Percentiles rank a stretch among this genome's conserved stretches.
Conservation (phyloP, 2,113 vertebrate species). For the Rana temporaria region DNA sequence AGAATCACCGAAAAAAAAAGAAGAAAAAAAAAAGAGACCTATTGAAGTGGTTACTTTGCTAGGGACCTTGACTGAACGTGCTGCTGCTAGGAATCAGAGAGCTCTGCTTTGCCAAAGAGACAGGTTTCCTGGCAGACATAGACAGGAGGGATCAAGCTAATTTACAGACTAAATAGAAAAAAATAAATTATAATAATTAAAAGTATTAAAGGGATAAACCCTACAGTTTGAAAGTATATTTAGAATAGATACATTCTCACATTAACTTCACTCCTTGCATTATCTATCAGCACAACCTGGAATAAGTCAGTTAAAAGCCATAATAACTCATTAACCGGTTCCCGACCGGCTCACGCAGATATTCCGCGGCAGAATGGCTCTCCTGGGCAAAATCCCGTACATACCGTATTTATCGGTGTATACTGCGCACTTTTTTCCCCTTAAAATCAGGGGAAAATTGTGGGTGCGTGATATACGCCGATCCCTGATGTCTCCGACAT, state of each 20-base stretch:
- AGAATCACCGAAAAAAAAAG: conserved; percentile 57
- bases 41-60: conserved; percentile 58
- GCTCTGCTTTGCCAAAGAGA: too few relatives aligned
- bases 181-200: background rate
- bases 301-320: background rate
- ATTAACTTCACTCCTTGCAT: background rate
- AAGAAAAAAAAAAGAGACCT: conserved; percentile 60
- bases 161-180: background rate
- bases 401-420: too few relatives aligned
- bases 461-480: too few relatives aligned
- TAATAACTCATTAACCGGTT: background rate
- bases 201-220: background rate
- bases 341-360: too few relatives aligned
- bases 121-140: background rate
- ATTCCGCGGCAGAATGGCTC: too few relatives aligned
- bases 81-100: background rate
- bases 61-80: background rate
- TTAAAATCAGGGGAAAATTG: too few relatives aligned
- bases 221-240: background rate
- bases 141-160: background rate
- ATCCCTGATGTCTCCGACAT: too few relatives aligned
- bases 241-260: too few relatives aligned
- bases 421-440: too few relatives aligned
- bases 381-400: too few relatives aligned
- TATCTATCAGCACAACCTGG: too few relatives aligned